Evolutionary conservation across 1,140 invertebrate species (phyloP), one percentile per base, ranked within the genome.

Genomic region (Zaprionus africanus): DNA sequence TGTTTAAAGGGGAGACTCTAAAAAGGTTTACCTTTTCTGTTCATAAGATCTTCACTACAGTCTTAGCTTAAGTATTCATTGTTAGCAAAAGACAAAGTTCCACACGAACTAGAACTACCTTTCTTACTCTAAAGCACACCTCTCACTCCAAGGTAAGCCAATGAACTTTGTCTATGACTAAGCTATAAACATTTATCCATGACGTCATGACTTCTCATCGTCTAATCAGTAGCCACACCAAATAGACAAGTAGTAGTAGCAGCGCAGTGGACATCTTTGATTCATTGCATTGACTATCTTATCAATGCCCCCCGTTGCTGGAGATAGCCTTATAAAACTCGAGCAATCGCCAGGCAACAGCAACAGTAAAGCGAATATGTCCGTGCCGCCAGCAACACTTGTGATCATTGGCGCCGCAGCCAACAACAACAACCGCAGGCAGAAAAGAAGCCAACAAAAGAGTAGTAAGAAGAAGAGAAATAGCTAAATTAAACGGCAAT

Each of bases 271-370:
- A 67, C 51, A 80, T 49, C 11, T 51, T 41, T 68, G 68, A 69
- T 59, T 24, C 69, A 57, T 69, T 78, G 58, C 67, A 83, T 80
- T 72, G 66, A 88, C 77, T 88, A 87, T 87, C 83, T 88, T 88
- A 87, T 87, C 83, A 46, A 22, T 51, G 24, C 4, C 1, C 41
- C 41, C 41, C 6, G 0, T 24, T 43, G 53, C 41, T 61, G 43
- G 26, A 58, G 57, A 34, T 60, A 57, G n/a, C 6, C 71, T 81
- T 87, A 86, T 86, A 86, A 86, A 87, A 74, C 71, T 51, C 58
- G 51, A 51, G 56, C 65, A 77, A 78, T 64, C 49, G 73, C 56
- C 69, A 49, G 73, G 41, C 36, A 82, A 49, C 22, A 34, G 7
- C 51, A 66, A 72, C 78, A 83, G 82, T 71, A 2, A 12, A 77